A percentile compares a stretch with the other conserved stretches of the same genome.
These are phyloP conservation scores for Dipus sagitta DNA, from an alignment of 2,797 vertebrate species.

Conservation along the genomic window DNA sequence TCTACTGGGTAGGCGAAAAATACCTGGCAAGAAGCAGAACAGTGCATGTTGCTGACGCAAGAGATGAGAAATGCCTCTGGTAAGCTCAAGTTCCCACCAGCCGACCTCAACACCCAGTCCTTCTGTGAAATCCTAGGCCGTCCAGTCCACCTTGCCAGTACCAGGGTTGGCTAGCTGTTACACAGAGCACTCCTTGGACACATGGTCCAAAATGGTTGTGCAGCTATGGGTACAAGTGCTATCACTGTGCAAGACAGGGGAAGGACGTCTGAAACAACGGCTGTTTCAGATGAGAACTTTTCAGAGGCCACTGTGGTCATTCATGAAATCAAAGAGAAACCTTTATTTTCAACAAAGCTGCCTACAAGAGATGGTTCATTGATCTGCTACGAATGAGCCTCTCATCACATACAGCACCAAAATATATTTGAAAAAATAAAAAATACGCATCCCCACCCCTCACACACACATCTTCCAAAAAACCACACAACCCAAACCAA, in stretches of 20 bases:
- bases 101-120: background rate
- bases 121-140: background rate
- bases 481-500: slow-evolving; percentile 42
- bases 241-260: slow-evolving; percentile 6
- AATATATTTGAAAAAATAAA: slow-evolving; percentile 82
- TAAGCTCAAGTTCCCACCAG: background rate
- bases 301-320: slow-evolving; percentile 80
- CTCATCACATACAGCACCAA: slow-evolving; percentile 89
- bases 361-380: slow-evolving; percentile 84
- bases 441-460: slow-evolving; percentile 27
- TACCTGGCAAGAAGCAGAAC: background rate
- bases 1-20: background rate
- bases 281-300: slow-evolving; percentile 43
- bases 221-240: background rate
- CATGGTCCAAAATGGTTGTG: background rate
- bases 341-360: slow-evolving; percentile 85
- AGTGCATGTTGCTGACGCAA: background rate
- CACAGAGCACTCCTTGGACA: background rate
- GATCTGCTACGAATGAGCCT: slow-evolving; percentile 83
- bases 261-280: background rate
- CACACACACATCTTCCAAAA: slow-evolving; percentile 40
- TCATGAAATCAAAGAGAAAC: slow-evolving; percentile 78
- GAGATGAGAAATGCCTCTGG: background rate
- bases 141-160: background rate
- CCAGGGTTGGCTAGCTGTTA: background rate